Conservation (phyloP, 2,888 invertebrate genomes). For the Drosophila borborema region DNA sequence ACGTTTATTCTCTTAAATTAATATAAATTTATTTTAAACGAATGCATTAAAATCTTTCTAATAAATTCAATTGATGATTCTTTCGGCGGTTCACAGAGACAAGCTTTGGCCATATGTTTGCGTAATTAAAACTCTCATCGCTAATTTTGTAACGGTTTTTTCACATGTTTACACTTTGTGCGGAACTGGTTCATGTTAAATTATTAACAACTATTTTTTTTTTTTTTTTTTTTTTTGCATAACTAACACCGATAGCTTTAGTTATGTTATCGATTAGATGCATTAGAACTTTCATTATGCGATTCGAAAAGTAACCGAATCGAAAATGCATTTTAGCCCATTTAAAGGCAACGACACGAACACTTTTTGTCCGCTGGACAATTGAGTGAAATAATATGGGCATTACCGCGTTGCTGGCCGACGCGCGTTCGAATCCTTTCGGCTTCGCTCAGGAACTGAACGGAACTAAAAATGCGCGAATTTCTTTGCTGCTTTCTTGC, state of each 20-base stretch:
- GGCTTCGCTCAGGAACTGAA: slow-evolving; percentile 83
- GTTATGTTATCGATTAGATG: slow-evolving; percentile 7
- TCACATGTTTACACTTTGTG: not conserved
- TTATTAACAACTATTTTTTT: not conserved
- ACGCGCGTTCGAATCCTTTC: slow-evolving; percentile 84
- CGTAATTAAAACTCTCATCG: slow-evolving; percentile 8
- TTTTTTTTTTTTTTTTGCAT: not conserved
- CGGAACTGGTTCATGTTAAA: slow-evolving; percentile 15
- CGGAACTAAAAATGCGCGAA: slow-evolving; percentile 79
- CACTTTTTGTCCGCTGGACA: slow-evolving; percentile 15
- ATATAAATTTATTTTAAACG: slow-evolving; percentile 48
- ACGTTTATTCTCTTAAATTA: slow-evolving; percentile 27
- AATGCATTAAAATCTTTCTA: not conserved
- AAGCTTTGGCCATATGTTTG: slow-evolving; percentile 3
- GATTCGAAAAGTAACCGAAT: slow-evolving; percentile 22
- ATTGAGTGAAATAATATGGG: slow-evolving; percentile 17
- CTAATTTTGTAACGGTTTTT: slow-evolving; percentile 12
- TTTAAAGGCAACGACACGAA: slow-evolving; percentile 4
- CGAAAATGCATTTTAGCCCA: slow-evolving; percentile 6
- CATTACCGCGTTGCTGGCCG: slow-evolving; percentile 66
- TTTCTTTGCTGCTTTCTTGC: slow-evolving; percentile 72
- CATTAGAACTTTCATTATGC: slow-evolving; percentile 3
- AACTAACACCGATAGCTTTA: not conserved
- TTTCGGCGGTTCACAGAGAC: not conserved
- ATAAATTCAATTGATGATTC: slow-evolving; percentile 4